Evolutionary conservation across 2,797 vertebrate genomes (phyloP).

Genomic region (Crax fasciolata): DNA sequence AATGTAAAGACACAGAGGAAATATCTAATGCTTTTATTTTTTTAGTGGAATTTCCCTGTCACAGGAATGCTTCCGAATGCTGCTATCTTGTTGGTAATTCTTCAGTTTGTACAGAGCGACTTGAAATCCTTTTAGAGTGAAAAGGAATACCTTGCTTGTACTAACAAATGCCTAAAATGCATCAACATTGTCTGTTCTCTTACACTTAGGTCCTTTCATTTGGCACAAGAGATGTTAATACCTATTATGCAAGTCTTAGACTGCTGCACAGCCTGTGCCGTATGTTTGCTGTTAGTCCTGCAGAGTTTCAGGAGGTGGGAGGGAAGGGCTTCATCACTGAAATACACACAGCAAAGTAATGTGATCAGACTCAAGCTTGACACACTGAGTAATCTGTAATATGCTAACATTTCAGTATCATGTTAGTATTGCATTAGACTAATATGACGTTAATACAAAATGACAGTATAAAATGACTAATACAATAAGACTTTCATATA

Average conservation of each 20-base stretch:
- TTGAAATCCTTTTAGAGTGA: not conserved
- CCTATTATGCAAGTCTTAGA: not conserved
- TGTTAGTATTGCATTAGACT: constrained; percentile 83
- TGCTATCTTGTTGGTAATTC: not conserved
- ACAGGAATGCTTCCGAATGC: not conserved
- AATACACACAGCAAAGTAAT: constrained; percentile 66
- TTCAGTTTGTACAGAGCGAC: not conserved
- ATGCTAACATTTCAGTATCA: constrained; percentile 83
- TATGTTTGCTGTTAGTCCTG: not conserved
- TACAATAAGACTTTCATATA: constrained; percentile 81
- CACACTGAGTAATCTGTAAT: constrained; percentile 81
- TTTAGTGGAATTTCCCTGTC: not conserved
- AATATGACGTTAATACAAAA: constrained; percentile 84
- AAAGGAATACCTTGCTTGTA: not conserved
- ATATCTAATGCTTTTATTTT: not conserved
- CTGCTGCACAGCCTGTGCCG: not conserved
- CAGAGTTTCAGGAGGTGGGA: not conserved
- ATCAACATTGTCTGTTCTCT: not conserved
- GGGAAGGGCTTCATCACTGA: constrained; percentile 17
- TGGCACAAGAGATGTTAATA: not conserved
- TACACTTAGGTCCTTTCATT: not conserved
- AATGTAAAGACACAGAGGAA: not conserved
- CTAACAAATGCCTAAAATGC: not conserved
- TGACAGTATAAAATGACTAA: constrained; percentile 83
- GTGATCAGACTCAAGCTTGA: constrained; percentile 80